A percentile compares a stretch with the other conserved stretches of the same genome.
Conservation (phyloP, 2,113 vertebrate genomes). For the Lutjanus erythropterus region DNA sequence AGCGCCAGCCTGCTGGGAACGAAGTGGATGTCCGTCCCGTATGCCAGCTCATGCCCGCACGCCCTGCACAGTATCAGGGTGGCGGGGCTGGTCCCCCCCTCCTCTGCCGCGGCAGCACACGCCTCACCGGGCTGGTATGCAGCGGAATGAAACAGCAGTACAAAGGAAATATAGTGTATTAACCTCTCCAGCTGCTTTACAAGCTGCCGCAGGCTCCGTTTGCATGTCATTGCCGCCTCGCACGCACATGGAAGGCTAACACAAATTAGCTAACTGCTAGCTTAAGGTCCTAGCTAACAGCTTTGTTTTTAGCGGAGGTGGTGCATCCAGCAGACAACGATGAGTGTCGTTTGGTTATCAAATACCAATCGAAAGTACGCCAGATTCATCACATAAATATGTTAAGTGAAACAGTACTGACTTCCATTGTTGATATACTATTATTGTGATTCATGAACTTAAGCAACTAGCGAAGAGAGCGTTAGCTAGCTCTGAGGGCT, state of each 20-base stretch:
- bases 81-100: constrained; percentile 26
- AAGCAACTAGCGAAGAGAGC: neutral
- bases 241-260: constrained; percentile 23
- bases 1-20: constrained; percentile 75
- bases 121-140: constrained; percentile 11
- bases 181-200: neutral
- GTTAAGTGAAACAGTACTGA: neutral
- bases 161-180: neutral
- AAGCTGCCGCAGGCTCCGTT: neutral
- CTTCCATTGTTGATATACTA: neutral
- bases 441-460: constrained; percentile 24
- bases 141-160: constrained; percentile 14
- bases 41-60: constrained; percentile 71
- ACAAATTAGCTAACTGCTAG: constrained; percentile 25
- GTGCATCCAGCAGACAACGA: neutral
- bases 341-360: fast-evolving
- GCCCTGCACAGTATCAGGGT: constrained; percentile 62
- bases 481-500: constrained; percentile 4
- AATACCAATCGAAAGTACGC: neutral
- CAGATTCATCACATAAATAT: neutral
- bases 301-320: constrained; percentile 35
- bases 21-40: constrained; percentile 53
- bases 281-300: constrained; percentile 12
- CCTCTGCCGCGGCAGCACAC: constrained; percentile 32
- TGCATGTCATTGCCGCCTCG: neutral